Percentiles rank a stretch among this genome's conserved stretches.
These are phyloP conservation scores for Apogon hyalosoma DNA, from an alignment of 2,797 vertebrate species.

Conservation along the genomic window DNA sequence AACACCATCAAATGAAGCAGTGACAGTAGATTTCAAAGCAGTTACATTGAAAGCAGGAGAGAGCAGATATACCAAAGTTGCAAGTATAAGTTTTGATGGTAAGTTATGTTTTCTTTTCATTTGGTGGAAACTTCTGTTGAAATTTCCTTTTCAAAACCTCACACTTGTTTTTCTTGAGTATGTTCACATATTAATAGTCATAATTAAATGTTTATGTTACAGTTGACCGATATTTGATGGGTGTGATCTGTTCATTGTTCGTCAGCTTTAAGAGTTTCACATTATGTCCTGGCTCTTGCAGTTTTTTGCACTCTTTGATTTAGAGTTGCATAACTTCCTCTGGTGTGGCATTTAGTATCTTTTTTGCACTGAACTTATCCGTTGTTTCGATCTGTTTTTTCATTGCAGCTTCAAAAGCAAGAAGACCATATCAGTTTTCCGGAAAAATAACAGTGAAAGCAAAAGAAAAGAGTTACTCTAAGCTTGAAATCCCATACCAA, in stretches of 20 bases:
- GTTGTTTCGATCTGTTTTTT: slow-evolving; percentile 22
- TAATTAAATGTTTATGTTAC: too few relatives aligned
- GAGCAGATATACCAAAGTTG: slow-evolving; percentile 98
- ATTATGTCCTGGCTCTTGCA: neutral
- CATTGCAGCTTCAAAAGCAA: slow-evolving; percentile 93
- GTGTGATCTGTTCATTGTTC: neutral
- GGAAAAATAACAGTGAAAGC: slow-evolving; percentile 99
- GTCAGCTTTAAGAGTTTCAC: neutral
- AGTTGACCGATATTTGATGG: too few relatives aligned
- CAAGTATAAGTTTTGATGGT: slow-evolving; percentile 99
- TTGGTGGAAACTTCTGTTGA: neutral
- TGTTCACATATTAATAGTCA: too few relatives aligned
- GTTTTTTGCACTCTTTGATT: slow-evolving; percentile 11
- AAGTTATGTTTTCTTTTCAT: slow-evolving; percentile 69
- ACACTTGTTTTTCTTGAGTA: too few relatives aligned
- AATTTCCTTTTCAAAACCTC: neutral
- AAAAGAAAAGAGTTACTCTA: slow-evolving; percentile 97
- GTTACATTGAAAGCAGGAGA: slow-evolving; percentile 96
- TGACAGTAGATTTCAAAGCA: slow-evolving; percentile 95
- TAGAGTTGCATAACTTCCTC: slow-evolving; percentile 47
- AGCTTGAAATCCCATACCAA: slow-evolving; percentile 99
- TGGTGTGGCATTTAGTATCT: slow-evolving; percentile 5
- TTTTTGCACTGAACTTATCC: slow-evolving; percentile 22
- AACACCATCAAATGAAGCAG: slow-evolving; percentile 94
- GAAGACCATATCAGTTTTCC: slow-evolving; percentile 92